phyloP scores from a whole-genome alignment of 2,797 vertebrate genomes.

The Spheniscus humboldti region DNA sequence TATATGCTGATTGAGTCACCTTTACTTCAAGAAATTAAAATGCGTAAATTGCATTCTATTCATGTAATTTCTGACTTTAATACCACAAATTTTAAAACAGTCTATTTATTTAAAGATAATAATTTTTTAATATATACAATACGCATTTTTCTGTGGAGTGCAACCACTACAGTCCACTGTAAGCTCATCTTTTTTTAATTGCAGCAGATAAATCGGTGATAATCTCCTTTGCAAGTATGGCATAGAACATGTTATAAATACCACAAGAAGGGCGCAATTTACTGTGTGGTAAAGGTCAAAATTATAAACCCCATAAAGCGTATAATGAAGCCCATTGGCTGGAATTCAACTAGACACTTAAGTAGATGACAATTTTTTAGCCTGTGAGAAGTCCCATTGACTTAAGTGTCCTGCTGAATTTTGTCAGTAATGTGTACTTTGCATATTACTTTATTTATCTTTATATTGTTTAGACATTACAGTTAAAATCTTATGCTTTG shows the following conservation, averaged over 20 bases:
- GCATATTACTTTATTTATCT: neutral
- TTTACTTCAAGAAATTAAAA: neutral
- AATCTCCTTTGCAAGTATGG: constrained; percentile 48
- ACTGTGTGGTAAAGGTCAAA: constrained; percentile 36
- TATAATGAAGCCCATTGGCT: constrained; percentile 26
- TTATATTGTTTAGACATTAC: neutral
- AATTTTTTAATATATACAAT: neutral
- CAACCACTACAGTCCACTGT: neutral
- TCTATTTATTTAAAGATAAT: neutral
- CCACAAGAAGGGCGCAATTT: constrained; percentile 54
- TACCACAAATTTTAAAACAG: neutral
- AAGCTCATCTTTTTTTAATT: constrained; percentile 43
- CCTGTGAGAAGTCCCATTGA: neutral
- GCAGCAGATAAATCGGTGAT: constrained; percentile 39
- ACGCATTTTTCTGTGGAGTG: neutral
- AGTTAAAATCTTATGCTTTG: neutral
- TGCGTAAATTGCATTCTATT: neutral
- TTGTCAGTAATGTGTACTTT: neutral
- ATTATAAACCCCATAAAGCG: constrained; percentile 19
- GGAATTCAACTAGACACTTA: constrained; percentile 8
- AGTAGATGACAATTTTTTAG: constrained; percentile 8
- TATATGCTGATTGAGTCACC: neutral
- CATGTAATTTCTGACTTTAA: neutral
- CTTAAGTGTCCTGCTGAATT: neutral
- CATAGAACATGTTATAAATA: constrained; percentile 46